Evolutionary conservation across 2,888 invertebrate species (phyloP), one percentile per base, ranked within the genome.

Genomic region (Druceiella hillmani): DNA sequence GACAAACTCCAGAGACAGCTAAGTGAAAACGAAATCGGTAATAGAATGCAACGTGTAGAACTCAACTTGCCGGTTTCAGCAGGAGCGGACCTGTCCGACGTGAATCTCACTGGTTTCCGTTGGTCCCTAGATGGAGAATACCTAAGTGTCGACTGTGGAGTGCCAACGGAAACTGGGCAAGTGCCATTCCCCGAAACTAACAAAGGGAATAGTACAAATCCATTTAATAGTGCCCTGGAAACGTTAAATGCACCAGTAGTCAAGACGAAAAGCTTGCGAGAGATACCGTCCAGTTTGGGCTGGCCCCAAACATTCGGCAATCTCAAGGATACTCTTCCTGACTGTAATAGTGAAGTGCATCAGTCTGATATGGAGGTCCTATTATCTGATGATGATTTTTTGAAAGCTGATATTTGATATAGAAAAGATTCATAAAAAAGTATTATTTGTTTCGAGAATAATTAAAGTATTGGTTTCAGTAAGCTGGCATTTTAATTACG

Each of bases 41-140:
- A 67, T 66, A 3, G 66, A 65, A 48, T 57, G 38, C 58, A 64
- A 28, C 57, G 65, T 5, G 59, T 61, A 47, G 66, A 58, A 44
- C 50, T 66, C 38, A 64, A 65, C 43, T 61, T 69, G 67, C 70
- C 71, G 42, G 63, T 66, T 64, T 69, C 70, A n/a, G 70, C 70
- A 37, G 70, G 69, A 24, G 66, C 70, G 34, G 69, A 69, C 54
- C 62, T 65, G 33, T 55, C 62, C 6, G 61, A 56, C 43, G 52
- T 61, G 3, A 60, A 64, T 43, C 66, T 66, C 62, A 45, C 44
- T 11, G 27, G 27, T 7, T 48, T 48, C 27, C 39, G 44, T 11
- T 48, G 48, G 46, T 11, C 33, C 16, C 40, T 25, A 20, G n/a
- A n/a, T 11, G 56, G 48, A 55, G 55, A 60, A 48, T 61, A 64